Percentiles rank a stretch among this genome's conserved stretches.
These are phyloP conservation scores for Drymodes brunneopygia DNA, from an alignment of 2,113 vertebrate species.

Conservation along the genomic window DNA sequence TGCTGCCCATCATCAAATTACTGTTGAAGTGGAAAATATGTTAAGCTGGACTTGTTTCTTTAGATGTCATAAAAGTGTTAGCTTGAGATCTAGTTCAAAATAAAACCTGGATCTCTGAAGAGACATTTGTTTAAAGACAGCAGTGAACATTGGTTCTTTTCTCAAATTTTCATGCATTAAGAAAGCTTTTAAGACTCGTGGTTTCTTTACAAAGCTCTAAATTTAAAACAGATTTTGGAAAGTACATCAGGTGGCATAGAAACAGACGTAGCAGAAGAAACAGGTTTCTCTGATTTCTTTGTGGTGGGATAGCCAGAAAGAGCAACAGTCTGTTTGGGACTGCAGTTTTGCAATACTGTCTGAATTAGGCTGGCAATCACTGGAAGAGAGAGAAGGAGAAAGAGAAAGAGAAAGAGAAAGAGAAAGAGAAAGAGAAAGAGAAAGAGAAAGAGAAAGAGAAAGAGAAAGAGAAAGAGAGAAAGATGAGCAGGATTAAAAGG, in stretches of 20 bases:
- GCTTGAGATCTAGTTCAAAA: not conserved
- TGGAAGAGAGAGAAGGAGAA: not conserved
- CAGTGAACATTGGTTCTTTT: not conserved
- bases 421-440: not conserved
- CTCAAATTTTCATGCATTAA: not conserved
- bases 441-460: not conserved
- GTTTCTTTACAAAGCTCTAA: not conserved
- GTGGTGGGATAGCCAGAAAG: not conserved
- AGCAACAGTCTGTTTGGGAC: not conserved
- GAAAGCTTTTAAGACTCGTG: not conserved
- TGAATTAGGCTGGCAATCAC: not conserved
- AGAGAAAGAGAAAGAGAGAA: not conserved
- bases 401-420: not conserved
- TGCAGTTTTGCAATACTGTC: not conserved
- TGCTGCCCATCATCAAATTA: not conserved
- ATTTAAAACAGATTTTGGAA: not conserved
- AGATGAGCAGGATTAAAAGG: not conserved
- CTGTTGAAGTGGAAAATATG: not conserved
- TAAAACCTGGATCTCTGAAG: not conserved
- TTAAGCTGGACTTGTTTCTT: not conserved
- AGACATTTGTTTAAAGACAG: not conserved
- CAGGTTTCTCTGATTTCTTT: not conserved
- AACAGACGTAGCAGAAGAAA: not conserved
- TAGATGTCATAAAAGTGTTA: not conserved
- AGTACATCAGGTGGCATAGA: not conserved